Percentiles rank a stretch among this genome's conserved stretches.
These are phyloP conservation scores for Channa argus DNA, from an alignment of 2,113 vertebrate genomes.

Conservation along the genomic window DNA sequence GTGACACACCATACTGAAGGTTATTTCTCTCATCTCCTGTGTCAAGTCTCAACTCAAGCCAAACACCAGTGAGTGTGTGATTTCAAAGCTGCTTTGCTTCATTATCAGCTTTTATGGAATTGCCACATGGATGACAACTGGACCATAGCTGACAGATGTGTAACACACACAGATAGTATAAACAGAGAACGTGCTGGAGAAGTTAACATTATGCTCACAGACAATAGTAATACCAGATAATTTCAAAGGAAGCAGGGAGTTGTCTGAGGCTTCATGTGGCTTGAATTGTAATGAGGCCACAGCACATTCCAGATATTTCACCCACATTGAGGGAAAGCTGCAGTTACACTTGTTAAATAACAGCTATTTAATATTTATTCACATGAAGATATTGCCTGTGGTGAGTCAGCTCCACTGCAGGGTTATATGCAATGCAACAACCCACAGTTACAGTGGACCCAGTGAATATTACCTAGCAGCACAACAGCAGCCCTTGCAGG, in stretches of 20 bases:
- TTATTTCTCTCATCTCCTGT: slow-evolving; percentile 47
- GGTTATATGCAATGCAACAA: neutral
- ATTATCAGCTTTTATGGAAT: slow-evolving; percentile 63
- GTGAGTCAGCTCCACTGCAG: neutral
- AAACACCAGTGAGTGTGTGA: slow-evolving; percentile 6
- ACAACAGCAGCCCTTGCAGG: slow-evolving; percentile 2
- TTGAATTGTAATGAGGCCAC: slow-evolving; percentile 66
- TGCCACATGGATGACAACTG: slow-evolving; percentile 40
- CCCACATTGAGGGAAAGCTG: slow-evolving; percentile 44
- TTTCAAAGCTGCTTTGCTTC: slow-evolving; percentile 55
- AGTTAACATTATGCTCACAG: slow-evolving; percentile 28
- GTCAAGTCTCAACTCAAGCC: slow-evolving; percentile 19
- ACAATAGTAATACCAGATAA: slow-evolving; percentile 38
- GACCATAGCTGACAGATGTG: slow-evolving; percentile 40
- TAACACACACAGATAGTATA: neutral
- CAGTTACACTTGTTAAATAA: slow-evolving; percentile 20
- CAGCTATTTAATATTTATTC: slow-evolving; percentile 13
- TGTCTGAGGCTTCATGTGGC: slow-evolving; percentile 54
- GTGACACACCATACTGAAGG: slow-evolving; percentile 27
- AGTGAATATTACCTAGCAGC: neutral
- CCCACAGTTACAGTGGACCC: neutral
- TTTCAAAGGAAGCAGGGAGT: slow-evolving; percentile 36
- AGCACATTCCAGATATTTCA: slow-evolving; percentile 59
- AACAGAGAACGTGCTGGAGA: slow-evolving; percentile 10
- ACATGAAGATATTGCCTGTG: neutral